Base-by-base conservation (phyloP, 2,888 invertebrate genomes). In the Aphelenchoides bicaudatus region DNA sequence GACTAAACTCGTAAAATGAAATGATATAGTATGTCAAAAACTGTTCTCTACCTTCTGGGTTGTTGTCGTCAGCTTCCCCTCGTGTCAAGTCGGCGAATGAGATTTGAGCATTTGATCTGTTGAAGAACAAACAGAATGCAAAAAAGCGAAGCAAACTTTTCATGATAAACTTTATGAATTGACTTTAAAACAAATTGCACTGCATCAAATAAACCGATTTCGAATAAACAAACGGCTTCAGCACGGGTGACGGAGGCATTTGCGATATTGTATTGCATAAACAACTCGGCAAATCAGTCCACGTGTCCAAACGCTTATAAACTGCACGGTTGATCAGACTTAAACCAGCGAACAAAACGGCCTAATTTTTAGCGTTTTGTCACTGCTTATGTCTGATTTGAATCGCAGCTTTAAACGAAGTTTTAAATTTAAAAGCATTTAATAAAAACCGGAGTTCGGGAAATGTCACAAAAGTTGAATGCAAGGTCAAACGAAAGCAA, bases 281-380 rank as follows among this genome's bases (percentile, higher is more conserved):
- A n/a, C n/a, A n/a, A n/a, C n/a, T n/a, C n/a, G n/a, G n/a, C 49
- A 5, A 29, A 54, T 39, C 31, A 8, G 3, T 39, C 19, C 6
- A n/a, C 55, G 8, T 21, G 54, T 29, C 46, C 63, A 49, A 62
- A 60, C 60, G 60, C 56, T n/a, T n/a, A n/a, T n/a, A n/a, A n/a
- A n/a, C n/a, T n/a, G n/a, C n/a, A n/a, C n/a, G n/a, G n/a, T n/a
- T n/a, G n/a, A n/a, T n/a, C n/a, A n/a, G n/a, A n/a, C n/a, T n/a
- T n/a, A 60, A 60, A 60, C 60, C 39, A 60, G 60, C 60, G 60
- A 60, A 60, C 60, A 60, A 60, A 60, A 60, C 60, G 60, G 23
- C 29, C 49, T n/a, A 37, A 34, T 39, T 25, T 25, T n/a, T 62
- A 64, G 29, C 60, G 60, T 58, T 60, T 60, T 60, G 62, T 28